Evolutionary conservation across 2,113 vertebrate genomes (phyloP), one percentile per base, ranked within the genome.

Genomic region (Nerophis ophidion): DNA sequence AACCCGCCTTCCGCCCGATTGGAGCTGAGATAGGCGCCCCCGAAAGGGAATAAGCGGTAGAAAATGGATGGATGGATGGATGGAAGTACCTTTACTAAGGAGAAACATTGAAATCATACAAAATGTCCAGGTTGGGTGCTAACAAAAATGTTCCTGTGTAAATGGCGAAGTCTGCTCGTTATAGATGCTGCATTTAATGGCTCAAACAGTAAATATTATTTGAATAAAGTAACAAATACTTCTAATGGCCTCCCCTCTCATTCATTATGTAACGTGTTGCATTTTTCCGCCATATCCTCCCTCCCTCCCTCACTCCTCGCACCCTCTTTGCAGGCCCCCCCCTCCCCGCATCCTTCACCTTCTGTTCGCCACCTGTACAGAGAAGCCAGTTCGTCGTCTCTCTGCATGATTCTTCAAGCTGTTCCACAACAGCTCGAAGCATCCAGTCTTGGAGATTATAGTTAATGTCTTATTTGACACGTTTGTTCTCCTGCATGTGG

Each of bases 361-460:
- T 86, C 82, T 88, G 86, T 81, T 85, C 86, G 60, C 86, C 84
- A 88, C 84, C 86, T 88, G 84, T 79, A 84, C 69, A 68, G 80
- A 11, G 80, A 83, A 86, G 77, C 80, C 72, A 83, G 75, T 84
- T 76, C 80, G 80, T 76, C 72, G 61, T 70, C 75, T 82, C 83
- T 66, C 81, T 60, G 51, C 85, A 72, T 84, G 85, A 81, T 79
- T 74, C 85, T 81, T 84, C 83, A 85, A 76, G 82, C 83, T 87
- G 81, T 77, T 80, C 70, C 65, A 17, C 62, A 67, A 65, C 71
- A 74, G 70, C 80, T 55, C 74, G 44, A 72, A 54, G 62, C 66
- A 61, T 72, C 8, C 34, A 64, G 60, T 76, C 70, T 68, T 70
- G 14, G 53, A 63, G 49, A 66, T 74, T 71, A 72, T 65, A 46